phyloP scores from a whole-genome alignment of 2,888 invertebrate genomes.

The Drosophila dives region DNA sequence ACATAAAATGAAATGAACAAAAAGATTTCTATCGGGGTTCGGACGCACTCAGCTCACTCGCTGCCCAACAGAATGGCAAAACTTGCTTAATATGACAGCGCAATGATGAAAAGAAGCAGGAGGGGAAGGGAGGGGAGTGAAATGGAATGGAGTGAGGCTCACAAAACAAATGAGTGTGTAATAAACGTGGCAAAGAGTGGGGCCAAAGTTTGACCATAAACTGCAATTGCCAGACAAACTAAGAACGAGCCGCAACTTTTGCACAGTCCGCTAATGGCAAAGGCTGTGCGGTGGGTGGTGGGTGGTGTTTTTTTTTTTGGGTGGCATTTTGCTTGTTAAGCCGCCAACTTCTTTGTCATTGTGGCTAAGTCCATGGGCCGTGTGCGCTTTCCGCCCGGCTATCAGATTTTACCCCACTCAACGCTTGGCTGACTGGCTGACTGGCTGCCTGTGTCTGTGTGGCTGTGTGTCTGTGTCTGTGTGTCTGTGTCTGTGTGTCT shows the following conservation, averaged over 20 bases:
- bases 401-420: constrained; percentile 42
- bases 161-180: constrained; percentile 76
- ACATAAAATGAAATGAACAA: constrained; percentile 80
- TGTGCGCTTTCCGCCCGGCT: constrained; percentile 20
- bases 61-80: constrained; percentile 63
- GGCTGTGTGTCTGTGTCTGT: constrained; percentile 35
- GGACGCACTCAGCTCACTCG: constrained; percentile 29
- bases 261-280: constrained; percentile 41
- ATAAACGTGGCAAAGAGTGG: constrained; percentile 60
- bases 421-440: constrained; percentile 41
- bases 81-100: constrained; percentile 78
- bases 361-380: constrained; percentile 18
- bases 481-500: constrained; percentile 51
- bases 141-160: not conserved
- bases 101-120: constrained; percentile 4
- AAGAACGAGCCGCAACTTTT: constrained; percentile 50
- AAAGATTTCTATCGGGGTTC: constrained; percentile 73
- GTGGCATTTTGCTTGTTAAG: constrained; percentile 55
- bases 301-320: not conserved
- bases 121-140: not conserved
- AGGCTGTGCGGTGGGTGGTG: not conserved
- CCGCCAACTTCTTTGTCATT: constrained; percentile 69
- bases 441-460: constrained; percentile 47
- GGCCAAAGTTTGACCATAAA: constrained; percentile 70
- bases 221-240: constrained; percentile 68